phyloP scores from a whole-genome alignment of 2,888 invertebrate genomes.

The Cosmia pyralina region DNA sequence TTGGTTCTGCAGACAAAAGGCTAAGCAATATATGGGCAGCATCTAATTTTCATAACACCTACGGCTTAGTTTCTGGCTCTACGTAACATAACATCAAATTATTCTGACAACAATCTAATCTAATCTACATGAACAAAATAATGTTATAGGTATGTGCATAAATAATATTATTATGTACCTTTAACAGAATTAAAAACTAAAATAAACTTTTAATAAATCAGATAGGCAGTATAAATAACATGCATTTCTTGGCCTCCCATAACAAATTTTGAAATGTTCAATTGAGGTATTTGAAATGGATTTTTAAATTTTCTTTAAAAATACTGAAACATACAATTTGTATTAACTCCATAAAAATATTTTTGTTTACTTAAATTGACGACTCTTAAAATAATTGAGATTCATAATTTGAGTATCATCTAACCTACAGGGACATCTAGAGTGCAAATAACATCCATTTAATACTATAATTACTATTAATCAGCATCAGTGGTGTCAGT shows the following conservation, averaged over 20 bases:
- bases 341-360: conserved; percentile 42
- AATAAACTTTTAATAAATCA: neutral
- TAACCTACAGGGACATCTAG: conserved; percentile 50
- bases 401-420: conserved; percentile 60
- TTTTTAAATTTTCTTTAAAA: conserved; percentile 13
- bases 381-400: conserved; percentile 61
- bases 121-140: conserved; percentile 8
- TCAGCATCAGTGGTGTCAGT: conserved; percentile 8
- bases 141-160: conserved; percentile 4
- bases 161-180: neutral
- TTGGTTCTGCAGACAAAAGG: conserved; percentile 27
- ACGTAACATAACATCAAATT: conserved; percentile 27
- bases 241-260: neutral
- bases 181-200: neutral
- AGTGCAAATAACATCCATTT: conserved; percentile 53
- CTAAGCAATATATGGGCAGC: conserved; percentile 20
- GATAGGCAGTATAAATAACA: neutral
- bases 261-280: conserved; percentile 19
- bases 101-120: conserved; percentile 30
- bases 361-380: conserved; percentile 58
- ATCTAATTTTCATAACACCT: conserved; percentile 29
- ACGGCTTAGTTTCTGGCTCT: conserved; percentile 16
- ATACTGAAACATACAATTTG: conserved; percentile 30
- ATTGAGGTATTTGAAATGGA: conserved; percentile 12
- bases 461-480: conserved; percentile 30